Percentiles rank a stretch among this genome's conserved stretches.
phyloP scores from a whole-genome alignment of 2,113 vertebrate species.

The Larimichthys crocea region DNA sequence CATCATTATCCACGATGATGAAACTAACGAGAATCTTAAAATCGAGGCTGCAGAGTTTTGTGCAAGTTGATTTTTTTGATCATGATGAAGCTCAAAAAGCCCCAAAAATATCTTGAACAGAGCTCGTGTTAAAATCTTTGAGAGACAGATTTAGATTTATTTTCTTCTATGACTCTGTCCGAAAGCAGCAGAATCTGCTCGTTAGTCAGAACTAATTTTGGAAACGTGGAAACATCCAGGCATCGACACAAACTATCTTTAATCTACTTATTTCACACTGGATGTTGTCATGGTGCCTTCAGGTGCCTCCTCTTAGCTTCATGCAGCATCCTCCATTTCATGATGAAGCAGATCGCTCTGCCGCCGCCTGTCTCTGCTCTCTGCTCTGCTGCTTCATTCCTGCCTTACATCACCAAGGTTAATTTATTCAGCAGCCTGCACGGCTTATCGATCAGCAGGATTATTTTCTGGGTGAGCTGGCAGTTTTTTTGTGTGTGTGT shows the following conservation, averaged over 20 bases:
- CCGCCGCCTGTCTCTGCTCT: not conserved
- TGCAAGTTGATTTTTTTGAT: too few species aligned
- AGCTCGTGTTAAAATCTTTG: too few species aligned
- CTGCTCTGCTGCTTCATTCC: slow-evolving; percentile 32
- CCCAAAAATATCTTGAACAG: too few species aligned
- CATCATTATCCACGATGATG: too few species aligned
- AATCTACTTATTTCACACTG: not conserved
- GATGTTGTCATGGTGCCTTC: slow-evolving; percentile 8
- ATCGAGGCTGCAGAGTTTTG: too few species aligned
- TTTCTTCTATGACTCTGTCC: too few species aligned
- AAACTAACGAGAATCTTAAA: too few species aligned
- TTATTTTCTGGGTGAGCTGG: slow-evolving; percentile 36
- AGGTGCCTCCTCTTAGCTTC: slow-evolving; percentile 3
- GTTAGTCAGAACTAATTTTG: too few species aligned
- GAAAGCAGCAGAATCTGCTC: too few species aligned
- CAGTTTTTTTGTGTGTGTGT: slow-evolving; percentile 37
- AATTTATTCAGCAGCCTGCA: slow-evolving; percentile 41
- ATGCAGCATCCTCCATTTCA: slow-evolving; percentile 37
- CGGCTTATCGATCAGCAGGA: slow-evolving; percentile 26
- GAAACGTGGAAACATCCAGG: not conserved
- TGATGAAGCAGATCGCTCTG: slow-evolving; percentile 26
- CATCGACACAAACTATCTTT: not conserved
- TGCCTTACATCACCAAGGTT: slow-evolving; percentile 50
- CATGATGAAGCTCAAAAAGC: too few species aligned
- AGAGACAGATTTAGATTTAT: too few species aligned